A percentile compares a stretch with the other conserved stretches of the same genome.
Evolutionary conservation across 2,113 vertebrate species (phyloP).

Genomic region (Hyaena hyaena): DNA sequence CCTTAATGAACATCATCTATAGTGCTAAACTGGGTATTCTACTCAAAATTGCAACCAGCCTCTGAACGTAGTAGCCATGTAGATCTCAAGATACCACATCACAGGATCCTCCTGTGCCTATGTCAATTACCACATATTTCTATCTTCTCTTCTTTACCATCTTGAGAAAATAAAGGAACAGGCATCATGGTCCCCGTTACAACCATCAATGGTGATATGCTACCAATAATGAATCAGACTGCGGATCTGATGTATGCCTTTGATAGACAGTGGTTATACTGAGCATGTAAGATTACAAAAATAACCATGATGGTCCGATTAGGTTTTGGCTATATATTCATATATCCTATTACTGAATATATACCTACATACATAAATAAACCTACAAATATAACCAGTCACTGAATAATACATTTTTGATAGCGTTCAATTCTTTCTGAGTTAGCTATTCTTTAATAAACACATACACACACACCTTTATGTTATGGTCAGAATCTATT

Average conservation of each 20-base stretch:
- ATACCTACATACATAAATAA: not conserved
- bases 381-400: not conserved
- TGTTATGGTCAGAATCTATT: not conserved
- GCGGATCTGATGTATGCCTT: not conserved
- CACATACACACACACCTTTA: not conserved
- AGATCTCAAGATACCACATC: not conserved
- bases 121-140: not conserved
- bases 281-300: not conserved
- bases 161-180: not conserved
- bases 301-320: not conserved
- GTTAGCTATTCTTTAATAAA: not conserved
- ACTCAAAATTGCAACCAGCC: not conserved
- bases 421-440: not conserved
- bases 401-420: not conserved
- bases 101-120: not conserved
- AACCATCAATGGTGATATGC: not conserved
- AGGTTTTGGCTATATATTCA: conserved; percentile 27
- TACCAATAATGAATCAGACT: not conserved
- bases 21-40: not conserved
- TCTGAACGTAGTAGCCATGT: not conserved
- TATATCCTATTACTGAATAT: not conserved
- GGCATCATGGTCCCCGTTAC: not conserved
- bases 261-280: not conserved
- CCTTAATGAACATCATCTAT: not conserved
- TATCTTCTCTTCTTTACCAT: not conserved